phyloP scores from a whole-genome alignment of 2,113 vertebrate species.

The Cynoglossus semilaevis region DNA sequence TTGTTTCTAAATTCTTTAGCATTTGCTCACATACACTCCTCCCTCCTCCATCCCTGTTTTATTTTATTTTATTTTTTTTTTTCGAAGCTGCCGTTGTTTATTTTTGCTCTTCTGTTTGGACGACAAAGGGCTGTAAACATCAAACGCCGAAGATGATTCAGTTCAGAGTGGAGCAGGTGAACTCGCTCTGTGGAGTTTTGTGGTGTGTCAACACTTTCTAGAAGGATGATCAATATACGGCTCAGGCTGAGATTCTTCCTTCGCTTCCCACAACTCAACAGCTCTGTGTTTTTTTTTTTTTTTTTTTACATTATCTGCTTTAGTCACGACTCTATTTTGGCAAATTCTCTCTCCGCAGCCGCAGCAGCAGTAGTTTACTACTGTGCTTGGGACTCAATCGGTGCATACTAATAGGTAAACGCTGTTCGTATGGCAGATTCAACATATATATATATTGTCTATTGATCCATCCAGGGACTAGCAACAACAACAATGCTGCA shows the following conservation, averaged over 20 bases:
- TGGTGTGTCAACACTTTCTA: slow-evolving; percentile 62
- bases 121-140: slow-evolving; percentile 68
- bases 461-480: no score
- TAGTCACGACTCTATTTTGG: slow-evolving; percentile 43
- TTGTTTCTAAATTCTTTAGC: slow-evolving; percentile 50
- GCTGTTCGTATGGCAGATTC: no score
- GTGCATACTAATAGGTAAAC: slow-evolving; percentile 7
- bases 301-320: slow-evolving; percentile 30
- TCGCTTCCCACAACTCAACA: slow-evolving; percentile 25
- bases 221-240: slow-evolving; percentile 71
- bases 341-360: slow-evolving; percentile 19
- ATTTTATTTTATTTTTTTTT: slow-evolving; percentile 7
- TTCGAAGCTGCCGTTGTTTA: slow-evolving; percentile 3
- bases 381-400: slow-evolving; percentile 17
- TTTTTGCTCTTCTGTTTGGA: slow-evolving; percentile 42
- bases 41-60: not conserved
- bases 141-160: slow-evolving; percentile 56
- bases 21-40: slow-evolving; percentile 17
- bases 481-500: no score
- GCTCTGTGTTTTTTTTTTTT: slow-evolving; percentile 2
- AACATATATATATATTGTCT: no score
- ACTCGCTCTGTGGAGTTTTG: slow-evolving; percentile 57
- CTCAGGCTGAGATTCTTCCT: slow-evolving; percentile 33
- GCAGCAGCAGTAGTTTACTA: slow-evolving; percentile 31
- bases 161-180: slow-evolving; percentile 60